Evolutionary conservation across 2,797 vertebrate genomes (phyloP).

Genomic region (Hafferia zeledoni): DNA sequence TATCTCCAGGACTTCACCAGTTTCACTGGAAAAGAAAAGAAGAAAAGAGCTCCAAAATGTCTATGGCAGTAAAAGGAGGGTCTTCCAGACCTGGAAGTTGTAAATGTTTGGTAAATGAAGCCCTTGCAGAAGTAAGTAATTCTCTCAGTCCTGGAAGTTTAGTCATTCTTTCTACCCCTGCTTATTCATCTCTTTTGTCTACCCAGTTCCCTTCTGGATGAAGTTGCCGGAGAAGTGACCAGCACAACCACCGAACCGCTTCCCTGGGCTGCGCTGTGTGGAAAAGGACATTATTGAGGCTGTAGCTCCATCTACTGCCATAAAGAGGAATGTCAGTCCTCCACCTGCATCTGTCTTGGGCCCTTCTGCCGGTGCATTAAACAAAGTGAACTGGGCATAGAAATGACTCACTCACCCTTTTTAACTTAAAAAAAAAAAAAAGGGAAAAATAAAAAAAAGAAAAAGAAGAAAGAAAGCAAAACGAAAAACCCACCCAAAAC

Average conservation of each 20-base stretch:
- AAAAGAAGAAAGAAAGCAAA: no score
- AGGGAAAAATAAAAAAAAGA: no score
- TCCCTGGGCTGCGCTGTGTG: fast-evolving
- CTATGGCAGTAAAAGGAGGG: background rate
- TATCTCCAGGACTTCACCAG: background rate
- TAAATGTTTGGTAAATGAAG: background rate
- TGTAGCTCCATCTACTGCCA: conserved; percentile 42
- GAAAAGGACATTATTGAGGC: background rate
- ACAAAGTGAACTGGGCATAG: background rate
- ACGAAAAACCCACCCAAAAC: no score
- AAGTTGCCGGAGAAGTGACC: background rate
- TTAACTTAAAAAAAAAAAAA: background rate
- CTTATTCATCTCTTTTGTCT: background rate
- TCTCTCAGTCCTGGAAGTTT: background rate
- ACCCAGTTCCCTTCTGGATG: background rate
- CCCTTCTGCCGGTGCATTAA: background rate
- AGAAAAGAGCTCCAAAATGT: background rate
- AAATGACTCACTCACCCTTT: background rate
- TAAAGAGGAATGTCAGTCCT: background rate
- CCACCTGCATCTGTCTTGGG: background rate
- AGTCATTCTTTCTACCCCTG: background rate
- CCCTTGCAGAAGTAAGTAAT: background rate
- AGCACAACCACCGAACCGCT: no score
- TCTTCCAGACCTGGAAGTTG: background rate
- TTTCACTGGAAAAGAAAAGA: background rate